These are phyloP conservation scores for Sparus aurata DNA, from an alignment of 2,797 vertebrate species.

Conservation along the genomic window DNA sequence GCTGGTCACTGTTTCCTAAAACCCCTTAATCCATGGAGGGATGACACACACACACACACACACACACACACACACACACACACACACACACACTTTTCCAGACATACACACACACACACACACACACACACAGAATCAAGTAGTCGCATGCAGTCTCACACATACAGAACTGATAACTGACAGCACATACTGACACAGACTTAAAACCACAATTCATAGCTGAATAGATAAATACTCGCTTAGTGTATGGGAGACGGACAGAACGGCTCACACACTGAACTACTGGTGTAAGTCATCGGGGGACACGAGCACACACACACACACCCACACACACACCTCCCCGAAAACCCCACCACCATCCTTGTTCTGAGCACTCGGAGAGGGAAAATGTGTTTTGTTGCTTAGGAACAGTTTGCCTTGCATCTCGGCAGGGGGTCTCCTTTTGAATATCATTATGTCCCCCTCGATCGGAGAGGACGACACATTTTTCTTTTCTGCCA, in stretches of 20 bases:
- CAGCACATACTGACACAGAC: conserved; percentile 26
- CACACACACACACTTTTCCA: conserved; percentile 24
- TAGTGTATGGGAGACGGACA: conserved; percentile 15
- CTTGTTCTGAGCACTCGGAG: conserved; percentile 48
- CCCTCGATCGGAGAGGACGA: conserved; percentile 74
- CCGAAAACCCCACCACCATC: conserved; percentile 37
- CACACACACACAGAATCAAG: conserved; percentile 23
- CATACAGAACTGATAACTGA: conserved; percentile 19
- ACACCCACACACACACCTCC: conserved; percentile 13
- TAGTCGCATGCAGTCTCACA: conserved; percentile 40
- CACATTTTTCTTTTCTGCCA: conserved; percentile 81
- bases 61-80: conserved; percentile 26
- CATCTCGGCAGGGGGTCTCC: conserved; percentile 78
- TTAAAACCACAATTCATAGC: conserved; percentile 19
- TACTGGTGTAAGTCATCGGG: conserved; percentile 46
- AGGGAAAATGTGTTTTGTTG: conserved; percentile 85
- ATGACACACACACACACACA: conserved; percentile 36
- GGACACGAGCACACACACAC: not conserved
- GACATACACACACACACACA: conserved; percentile 37
- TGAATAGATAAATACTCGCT: conserved; percentile 31
- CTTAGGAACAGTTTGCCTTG: conserved; percentile 86
- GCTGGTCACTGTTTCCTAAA: conserved; percentile 75
- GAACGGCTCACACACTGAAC: conserved; percentile 34
- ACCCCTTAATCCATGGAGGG: conserved; percentile 56
- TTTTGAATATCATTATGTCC: conserved; percentile 85